Evolutionary conservation across 2,888 invertebrate genomes (phyloP).

Genomic region (Phasia obesa): DNA sequence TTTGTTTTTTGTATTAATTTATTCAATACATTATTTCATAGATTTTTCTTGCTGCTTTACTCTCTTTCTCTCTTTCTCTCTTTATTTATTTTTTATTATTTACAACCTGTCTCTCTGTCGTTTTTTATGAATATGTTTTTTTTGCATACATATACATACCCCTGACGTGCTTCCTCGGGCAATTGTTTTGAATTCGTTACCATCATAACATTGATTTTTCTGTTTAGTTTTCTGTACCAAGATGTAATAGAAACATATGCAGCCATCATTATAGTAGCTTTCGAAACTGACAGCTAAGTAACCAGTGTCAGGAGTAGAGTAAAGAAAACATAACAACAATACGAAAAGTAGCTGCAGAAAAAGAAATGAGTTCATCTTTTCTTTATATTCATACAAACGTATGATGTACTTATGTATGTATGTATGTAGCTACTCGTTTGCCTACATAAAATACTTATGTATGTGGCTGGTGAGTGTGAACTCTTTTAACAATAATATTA

Average conservation of each 20-base stretch:
- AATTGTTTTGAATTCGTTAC: conserved; percentile 36
- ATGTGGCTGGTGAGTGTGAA: not conserved
- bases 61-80: conserved; percentile 13
- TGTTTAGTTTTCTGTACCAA: conserved; percentile 20
- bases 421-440: not conserved
- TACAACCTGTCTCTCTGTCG: not conserved
- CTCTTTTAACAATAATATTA: not conserved
- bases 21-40: conserved; percentile 36
- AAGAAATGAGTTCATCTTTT: conserved; percentile 51
- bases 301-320: conserved; percentile 5
- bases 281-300: conserved; percentile 25
- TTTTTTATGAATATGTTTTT: no score
- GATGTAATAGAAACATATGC: not conserved
- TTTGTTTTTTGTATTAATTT: conserved; percentile 51
- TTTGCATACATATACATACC: no score
- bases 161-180: not conserved
- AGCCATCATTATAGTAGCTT: conserved; percentile 9
- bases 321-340: not conserved
- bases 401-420: not conserved
- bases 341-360: conserved; percentile 6
- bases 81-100: not conserved
- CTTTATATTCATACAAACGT: conserved; percentile 20
- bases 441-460: not conserved
- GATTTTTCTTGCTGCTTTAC: conserved; percentile 29
- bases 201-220: conserved; percentile 51